Evolutionary conservation across 2,888 invertebrate genomes (phyloP), one percentile per base, ranked within the genome.

Genomic region (Eupsilia transversa): DNA sequence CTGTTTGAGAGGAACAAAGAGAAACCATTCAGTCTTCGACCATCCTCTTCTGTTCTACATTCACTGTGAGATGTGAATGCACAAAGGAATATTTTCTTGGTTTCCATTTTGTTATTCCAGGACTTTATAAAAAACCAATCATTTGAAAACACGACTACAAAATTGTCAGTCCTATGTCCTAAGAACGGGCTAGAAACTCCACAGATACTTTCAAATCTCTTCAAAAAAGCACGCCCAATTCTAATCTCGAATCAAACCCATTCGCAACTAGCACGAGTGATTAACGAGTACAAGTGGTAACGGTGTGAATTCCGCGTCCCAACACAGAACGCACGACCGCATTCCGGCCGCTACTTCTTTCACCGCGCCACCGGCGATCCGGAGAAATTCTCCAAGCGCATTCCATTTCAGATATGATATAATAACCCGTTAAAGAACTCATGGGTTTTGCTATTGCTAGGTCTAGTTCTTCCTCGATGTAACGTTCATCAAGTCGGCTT

Each of bases 381-480:
- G 90, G 88, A 91, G 92, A 91, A 91, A 89, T 88, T 91, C 88
- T 90, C 77, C 83, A 89, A 91, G 89, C 88, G 88, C 92, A 92
- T 92, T 90, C 92, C 92, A 88, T 86, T 86, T 86, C 86, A 87
- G 87, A 89, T 89, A 89, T 86, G 88, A 88, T 85, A 88, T 90
- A 89, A 90, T 90, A 89, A 89, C 88, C 86, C 85, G 88, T 89
- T 89, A 88, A 82, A 76, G 87, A 84, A 86, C 84, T 72, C 75
- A 61, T 61, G 59, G 84, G 86, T 87, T 87, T 87, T 86, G 79
- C 87, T 82, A 72, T 87, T 86, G 79, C 87, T 82, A 72, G 60
- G 80, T 70, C 52, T 77, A 64, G 75, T 52, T 74, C 79, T 80
- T 87, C 86, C 79, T 75, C 60, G 73, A 70, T 56, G 49, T 59